Evolutionary conservation across 2,797 vertebrate genomes (phyloP).

Genomic region (Phalanger gymnotis): DNA sequence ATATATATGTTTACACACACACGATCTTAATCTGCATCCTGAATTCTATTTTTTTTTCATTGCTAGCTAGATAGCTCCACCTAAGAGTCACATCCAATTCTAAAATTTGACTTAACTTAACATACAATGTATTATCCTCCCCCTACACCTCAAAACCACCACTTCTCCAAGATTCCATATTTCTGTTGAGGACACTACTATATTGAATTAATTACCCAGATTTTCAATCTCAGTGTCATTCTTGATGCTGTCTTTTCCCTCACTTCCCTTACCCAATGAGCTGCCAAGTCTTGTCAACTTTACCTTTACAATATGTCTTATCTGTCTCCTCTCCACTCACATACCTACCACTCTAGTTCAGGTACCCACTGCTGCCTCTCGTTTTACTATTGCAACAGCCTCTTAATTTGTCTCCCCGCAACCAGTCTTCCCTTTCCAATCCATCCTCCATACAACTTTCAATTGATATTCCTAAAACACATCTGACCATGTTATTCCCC

Average conservation of each 20-base stretch:
- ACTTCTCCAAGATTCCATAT: not conserved
- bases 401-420: not conserved
- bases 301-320: not conserved
- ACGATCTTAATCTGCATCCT: not conserved
- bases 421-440: not conserved
- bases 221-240: not conserved
- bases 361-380: not conserved
- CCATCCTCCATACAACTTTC: not conserved
- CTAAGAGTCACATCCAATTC: not conserved
- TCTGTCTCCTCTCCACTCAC: not conserved
- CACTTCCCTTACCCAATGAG: not conserved
- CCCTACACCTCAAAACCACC: not conserved
- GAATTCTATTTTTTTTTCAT: not conserved
- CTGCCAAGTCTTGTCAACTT: not conserved
- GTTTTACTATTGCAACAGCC: not conserved
- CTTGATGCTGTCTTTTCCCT: not conserved
- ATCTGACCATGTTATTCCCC: not conserved
- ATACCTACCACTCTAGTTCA: not conserved
- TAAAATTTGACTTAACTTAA: not conserved
- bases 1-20: no score
- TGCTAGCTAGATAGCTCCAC: not conserved
- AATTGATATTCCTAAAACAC: not conserved
- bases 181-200: not conserved
- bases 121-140: not conserved
- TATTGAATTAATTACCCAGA: not conserved